Evolutionary conservation across 2,113 vertebrate species (phyloP).

Genomic region (Myotis brandtii): DNA sequence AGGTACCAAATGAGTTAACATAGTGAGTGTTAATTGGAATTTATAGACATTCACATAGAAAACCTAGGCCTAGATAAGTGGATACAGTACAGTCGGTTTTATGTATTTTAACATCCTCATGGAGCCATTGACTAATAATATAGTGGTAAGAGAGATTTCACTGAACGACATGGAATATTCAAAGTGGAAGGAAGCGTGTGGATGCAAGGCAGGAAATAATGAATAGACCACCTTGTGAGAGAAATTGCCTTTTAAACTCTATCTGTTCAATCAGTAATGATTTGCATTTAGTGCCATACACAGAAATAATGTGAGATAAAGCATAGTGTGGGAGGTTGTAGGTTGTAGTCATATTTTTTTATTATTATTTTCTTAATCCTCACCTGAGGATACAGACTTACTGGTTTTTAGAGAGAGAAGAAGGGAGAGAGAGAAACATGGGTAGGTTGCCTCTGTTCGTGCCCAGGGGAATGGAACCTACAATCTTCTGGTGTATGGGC

Average conservation of each 20-base stretch:
- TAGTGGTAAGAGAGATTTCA: not conserved
- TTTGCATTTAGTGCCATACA: not conserved
- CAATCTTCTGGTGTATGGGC: not conserved
- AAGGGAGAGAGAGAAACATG: not conserved
- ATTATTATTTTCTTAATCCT: not conserved
- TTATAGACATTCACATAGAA: not conserved
- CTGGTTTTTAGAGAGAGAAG: not conserved
- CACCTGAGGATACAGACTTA: not conserved
- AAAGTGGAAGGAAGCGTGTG: not conserved
- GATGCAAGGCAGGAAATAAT: not conserved
- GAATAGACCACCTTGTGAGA: not conserved
- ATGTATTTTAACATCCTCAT: not conserved
- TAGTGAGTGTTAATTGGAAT: not conserved
- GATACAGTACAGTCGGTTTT: not conserved
- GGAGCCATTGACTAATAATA: not conserved
- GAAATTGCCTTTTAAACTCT: not conserved
- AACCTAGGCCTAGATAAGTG: not conserved
- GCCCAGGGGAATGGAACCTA: not conserved
- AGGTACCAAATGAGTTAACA: not conserved
- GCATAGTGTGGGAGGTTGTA: rapidly evolving
- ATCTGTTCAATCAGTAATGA: not conserved
- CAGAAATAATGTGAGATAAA: not conserved
- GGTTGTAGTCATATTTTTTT: not conserved
- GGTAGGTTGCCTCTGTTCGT: not conserved
- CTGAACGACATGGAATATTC: not conserved